These are phyloP conservation scores for Sarcophaga carnaria DNA, from an alignment of 2,888 invertebrate genomes.

Conservation along the genomic window DNA sequence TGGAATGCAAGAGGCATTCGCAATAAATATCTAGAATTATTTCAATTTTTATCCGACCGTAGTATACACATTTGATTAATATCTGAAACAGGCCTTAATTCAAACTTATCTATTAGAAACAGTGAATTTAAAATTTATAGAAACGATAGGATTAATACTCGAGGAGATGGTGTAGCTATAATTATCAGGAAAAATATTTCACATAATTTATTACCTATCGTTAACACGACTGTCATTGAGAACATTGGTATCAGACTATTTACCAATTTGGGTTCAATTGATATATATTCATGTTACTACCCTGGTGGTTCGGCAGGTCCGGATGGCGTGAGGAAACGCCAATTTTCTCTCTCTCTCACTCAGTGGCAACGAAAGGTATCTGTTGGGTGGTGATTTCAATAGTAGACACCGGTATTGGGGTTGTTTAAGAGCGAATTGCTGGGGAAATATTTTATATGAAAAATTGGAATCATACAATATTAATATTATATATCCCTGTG, in stretches of 20 bases:
- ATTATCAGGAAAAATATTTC: slow-evolving; percentile 5
- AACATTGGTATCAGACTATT: slow-evolving; percentile 18
- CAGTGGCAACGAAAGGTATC: background rate
- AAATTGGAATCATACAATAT: background rate
- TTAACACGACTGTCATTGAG: slow-evolving; percentile 12
- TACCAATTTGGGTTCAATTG: background rate
- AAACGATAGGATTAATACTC: background rate
- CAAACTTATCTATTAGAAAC: background rate
- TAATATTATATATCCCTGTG: background rate
- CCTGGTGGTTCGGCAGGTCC: too few species aligned
- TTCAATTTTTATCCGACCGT: background rate
- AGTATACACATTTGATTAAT: background rate
- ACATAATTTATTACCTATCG: too few species aligned
- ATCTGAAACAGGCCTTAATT: background rate
- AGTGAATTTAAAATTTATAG: background rate
- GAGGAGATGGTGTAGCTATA: slow-evolving; percentile 25
- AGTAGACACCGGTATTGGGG: background rate
- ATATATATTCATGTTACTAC: too few species aligned
- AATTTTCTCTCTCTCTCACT: too few species aligned
- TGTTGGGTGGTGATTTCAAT: background rate
- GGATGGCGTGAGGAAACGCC: background rate
- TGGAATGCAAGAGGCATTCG: background rate
- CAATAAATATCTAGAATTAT: background rate
- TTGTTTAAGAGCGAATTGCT: background rate
- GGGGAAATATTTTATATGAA: background rate